Percentiles rank a stretch among this genome's conserved stretches.
These are phyloP conservation scores for Rhopilema esculentum DNA, from an alignment of 30 jellyfish, hydroid and myxozoan genomes.

Conservation along the genomic window DNA sequence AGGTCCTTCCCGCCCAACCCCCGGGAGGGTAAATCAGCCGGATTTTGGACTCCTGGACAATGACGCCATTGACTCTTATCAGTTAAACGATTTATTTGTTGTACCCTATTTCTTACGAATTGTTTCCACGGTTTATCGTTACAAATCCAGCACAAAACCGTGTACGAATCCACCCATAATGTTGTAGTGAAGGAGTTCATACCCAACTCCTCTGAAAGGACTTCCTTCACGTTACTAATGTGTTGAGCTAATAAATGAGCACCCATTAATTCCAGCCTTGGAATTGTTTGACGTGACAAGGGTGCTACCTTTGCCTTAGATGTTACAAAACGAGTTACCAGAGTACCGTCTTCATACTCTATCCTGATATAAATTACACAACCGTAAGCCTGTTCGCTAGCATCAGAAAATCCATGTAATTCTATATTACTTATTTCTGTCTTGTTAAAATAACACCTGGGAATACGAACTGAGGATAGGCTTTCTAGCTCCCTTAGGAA, in stretches of 20 bases:
- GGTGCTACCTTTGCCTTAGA: constrained; percentile 34
- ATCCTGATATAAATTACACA: constrained; percentile 28
- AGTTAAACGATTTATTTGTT: constrained; percentile 9
- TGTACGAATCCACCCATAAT: constrained; percentile 28
- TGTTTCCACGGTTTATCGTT: constrained; percentile 15
- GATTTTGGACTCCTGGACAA: constrained; percentile 45
- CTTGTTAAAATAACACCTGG: constrained; percentile 30
- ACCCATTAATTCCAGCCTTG: constrained; percentile 21
- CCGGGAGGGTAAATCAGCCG: constrained; percentile 42
- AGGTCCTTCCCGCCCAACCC: constrained; percentile 30
- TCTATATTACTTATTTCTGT: neutral
- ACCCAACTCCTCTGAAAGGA: neutral
- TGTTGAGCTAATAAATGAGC: constrained; percentile 15
- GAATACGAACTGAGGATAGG: neutral
- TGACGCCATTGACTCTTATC: constrained; percentile 13
- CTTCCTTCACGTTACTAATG: neutral
- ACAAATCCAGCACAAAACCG: constrained; percentile 35
- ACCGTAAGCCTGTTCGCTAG: constrained; percentile 24
- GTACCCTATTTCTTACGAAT: constrained; percentile 4
- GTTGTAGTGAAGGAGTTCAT: neutral
- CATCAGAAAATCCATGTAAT: constrained; percentile 41
- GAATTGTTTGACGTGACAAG: constrained; percentile 17
- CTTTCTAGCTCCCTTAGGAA: constrained; percentile 13
- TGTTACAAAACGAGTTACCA: constrained; percentile 1
- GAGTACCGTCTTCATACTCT: neutral